These are phyloP conservation scores for Chaenogobius annularis DNA, from an alignment of 2,113 vertebrate species.

Conservation along the genomic window DNA sequence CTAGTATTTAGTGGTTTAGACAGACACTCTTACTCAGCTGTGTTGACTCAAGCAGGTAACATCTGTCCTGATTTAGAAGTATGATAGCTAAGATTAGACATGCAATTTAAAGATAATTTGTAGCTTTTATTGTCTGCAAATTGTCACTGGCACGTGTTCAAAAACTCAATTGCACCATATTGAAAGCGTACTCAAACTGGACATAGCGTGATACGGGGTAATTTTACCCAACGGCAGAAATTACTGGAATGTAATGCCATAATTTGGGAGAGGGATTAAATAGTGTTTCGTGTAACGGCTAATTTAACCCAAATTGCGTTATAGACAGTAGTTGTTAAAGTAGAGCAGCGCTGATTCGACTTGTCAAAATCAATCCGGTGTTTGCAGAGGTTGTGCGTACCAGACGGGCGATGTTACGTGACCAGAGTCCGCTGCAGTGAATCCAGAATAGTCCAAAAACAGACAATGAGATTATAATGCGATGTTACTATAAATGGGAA, in stretches of 20 bases:
- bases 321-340: constrained; percentile 6
- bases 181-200: not conserved
- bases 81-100: constrained; percentile 52
- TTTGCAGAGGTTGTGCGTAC: not conserved
- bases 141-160: constrained; percentile 31
- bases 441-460: constrained; percentile 3
- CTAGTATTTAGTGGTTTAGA: constrained; percentile 69
- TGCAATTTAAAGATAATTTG: constrained; percentile 42
- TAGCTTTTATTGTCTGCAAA: constrained; percentile 26
- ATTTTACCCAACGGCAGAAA: constrained; percentile 12
- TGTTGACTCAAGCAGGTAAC: constrained; percentile 72
- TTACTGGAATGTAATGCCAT: constrained; percentile 6
- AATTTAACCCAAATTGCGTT: constrained; percentile 10
- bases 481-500: not conserved
- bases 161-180: not conserved
- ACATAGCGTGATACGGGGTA: constrained; percentile 8
- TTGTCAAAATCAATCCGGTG: not conserved
- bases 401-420: constrained; percentile 1
- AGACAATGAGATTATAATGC: not conserved
- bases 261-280: not conserved
- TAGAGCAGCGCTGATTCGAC: not conserved
- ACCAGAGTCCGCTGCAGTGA: not conserved
- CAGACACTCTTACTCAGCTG: constrained; percentile 53
- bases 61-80: constrained; percentile 36
- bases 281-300: not conserved